Evolutionary conservation across 92 coral and sea anemone genomes (phyloP), one percentile per base, ranked within the genome.

Genomic region (Umimayanthus kanabou): DNA sequence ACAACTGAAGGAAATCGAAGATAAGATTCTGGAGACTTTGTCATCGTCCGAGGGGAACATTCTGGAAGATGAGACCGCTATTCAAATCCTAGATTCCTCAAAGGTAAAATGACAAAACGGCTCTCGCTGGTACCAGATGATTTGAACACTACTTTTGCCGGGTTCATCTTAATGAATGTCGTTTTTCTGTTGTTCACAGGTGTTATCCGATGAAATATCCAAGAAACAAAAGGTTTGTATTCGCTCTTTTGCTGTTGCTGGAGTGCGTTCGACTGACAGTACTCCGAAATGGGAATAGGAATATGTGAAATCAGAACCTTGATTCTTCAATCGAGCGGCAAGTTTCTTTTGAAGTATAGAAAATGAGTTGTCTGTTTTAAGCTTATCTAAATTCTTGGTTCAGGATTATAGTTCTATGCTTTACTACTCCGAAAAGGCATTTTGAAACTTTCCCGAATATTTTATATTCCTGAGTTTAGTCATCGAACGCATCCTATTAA

Each of bases 11-110:
- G 99, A 97, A 89, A 97, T 97, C 64, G 99, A 97, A 81, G 99
- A 97, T 89, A 97, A 97, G 88, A 97, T 97, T 82, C 93, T 97
- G 73, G 99, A 97, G 69, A 97, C 99, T 30, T 86, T 97, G 83
- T 95, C 98, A 55, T 94, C 98, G 33, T 97, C 99, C 47, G 98
- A 97, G 90, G 99, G 99, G 6, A 97, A 97, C 81, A 97, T 97
- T 88, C 79, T 97, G 45, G 99, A 97, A 86, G 99, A 97, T 79
- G 99, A 97, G 87, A 93, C 98, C 18, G 99, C 99, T 29, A 97
- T 97, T 49, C 95, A 97, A 84, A 97, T 97, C 81, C 91, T 97
- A 55, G 99, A 97, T 69, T 95, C 99, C 2, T 97, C 99, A 10
- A 97, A 97, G 98, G 99, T 95, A 89, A 23, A 23, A 33, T 11